Evolutionary conservation across 2,888 invertebrate species (phyloP).

Genomic region (Teinopalpus imperialis): DNA sequence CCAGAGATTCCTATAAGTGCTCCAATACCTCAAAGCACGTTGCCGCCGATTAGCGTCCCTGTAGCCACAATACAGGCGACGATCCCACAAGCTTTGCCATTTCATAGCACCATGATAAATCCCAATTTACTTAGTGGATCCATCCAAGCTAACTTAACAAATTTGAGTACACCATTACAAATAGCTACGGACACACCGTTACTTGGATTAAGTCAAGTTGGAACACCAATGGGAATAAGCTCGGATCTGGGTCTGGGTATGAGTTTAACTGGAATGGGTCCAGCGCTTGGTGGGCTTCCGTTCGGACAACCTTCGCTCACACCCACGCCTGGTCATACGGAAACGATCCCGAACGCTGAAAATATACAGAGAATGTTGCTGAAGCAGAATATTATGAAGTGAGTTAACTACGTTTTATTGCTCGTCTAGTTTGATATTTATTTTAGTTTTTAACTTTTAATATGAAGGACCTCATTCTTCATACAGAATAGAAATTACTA

Average conservation of each 20-base stretch:
- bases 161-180: conserved; percentile 64
- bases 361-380: conserved; percentile 76
- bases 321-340: conserved; percentile 48
- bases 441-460: too few species aligned
- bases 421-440: too few species aligned
- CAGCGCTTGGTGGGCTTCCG: conserved; percentile 38
- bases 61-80: conserved; percentile 32
- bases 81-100: conserved; percentile 33
- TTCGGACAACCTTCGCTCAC: conserved; percentile 46
- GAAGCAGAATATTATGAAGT: conserved; percentile 79
- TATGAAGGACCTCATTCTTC: too few species aligned
- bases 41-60: conserved; percentile 34
- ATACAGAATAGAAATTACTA: too few species aligned
- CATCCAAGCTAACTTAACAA: conserved; percentile 47
- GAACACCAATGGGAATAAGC: conserved; percentile 55
- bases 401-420: too few species aligned
- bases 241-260: conserved; percentile 51
- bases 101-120: conserved; percentile 39
- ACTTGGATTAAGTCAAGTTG: conserved; percentile 61
- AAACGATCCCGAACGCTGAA: conserved; percentile 60
- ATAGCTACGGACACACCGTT: conserved; percentile 66
- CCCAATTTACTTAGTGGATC: conserved; percentile 43
- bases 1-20: conserved; percentile 33
- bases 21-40: conserved; percentile 33
- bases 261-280: conserved; percentile 35